phyloP scores from a whole-genome alignment of 1,140 invertebrate genomes.

The Oreohelix idahoensis region DNA sequence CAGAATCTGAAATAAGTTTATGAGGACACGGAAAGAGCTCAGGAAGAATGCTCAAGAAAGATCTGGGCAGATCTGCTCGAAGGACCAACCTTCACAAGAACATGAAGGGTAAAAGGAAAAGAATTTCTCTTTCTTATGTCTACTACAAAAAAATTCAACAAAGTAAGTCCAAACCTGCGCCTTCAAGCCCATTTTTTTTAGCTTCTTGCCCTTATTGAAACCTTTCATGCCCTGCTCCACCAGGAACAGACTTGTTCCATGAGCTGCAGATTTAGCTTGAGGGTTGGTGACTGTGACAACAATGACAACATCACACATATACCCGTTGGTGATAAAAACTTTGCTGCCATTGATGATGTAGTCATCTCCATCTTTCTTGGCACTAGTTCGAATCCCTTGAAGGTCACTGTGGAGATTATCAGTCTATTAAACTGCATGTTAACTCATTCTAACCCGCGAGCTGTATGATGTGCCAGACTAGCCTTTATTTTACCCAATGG shows the following conservation, averaged over 20 bases:
- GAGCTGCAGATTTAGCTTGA: conserved; percentile 72
- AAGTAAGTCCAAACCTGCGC: conserved; percentile 63
- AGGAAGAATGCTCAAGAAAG: too few relatives aligned
- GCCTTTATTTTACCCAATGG: too few relatives aligned
- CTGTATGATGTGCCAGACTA: too few relatives aligned
- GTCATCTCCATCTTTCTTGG: conserved; percentile 73
- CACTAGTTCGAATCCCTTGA: conserved; percentile 74
- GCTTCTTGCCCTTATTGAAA: conserved; percentile 73
- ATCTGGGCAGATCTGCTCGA: too few relatives aligned
- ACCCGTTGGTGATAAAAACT: conserved; percentile 75
- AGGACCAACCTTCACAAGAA: too few relatives aligned
- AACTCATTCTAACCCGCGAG: too few relatives aligned
- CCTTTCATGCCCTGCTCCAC: conserved; percentile 75
- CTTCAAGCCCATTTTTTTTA: conserved; percentile 75
- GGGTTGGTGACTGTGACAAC: conserved; percentile 75
- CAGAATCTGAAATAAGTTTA: too few relatives aligned
- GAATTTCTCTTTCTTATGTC: too few relatives aligned
- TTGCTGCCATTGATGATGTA: conserved; percentile 76
- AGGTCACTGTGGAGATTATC: conserved; percentile 69
- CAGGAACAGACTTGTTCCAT: conserved; percentile 75
- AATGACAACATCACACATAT: conserved; percentile 73
- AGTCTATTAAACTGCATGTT: too few relatives aligned
- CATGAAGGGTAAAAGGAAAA: too few relatives aligned
- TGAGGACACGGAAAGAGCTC: too few relatives aligned
- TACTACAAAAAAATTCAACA: conserved; percentile 5